Percentiles rank a stretch among this genome's conserved stretches.
Evolutionary conservation across 2,113 vertebrate species (phyloP).

Genomic region (Ctenomys sociabilis): DNA sequence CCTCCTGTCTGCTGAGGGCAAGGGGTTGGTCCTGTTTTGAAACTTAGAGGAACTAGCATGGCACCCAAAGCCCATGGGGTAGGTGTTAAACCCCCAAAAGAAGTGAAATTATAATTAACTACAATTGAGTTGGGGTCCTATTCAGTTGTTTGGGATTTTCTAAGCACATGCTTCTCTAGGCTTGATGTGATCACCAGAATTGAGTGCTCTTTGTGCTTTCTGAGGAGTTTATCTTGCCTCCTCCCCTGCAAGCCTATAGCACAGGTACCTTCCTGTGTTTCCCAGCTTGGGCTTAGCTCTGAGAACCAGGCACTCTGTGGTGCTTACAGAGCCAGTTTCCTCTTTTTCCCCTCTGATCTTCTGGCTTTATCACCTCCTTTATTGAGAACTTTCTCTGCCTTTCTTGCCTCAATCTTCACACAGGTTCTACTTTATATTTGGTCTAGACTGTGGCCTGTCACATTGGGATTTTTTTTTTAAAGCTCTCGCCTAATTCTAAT

Average conservation of each 20-base stretch:
- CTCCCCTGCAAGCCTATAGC: background rate
- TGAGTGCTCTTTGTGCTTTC: background rate
- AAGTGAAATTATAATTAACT: background rate
- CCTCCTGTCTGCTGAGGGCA: background rate
- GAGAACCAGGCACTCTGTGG: background rate
- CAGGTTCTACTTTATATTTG: background rate
- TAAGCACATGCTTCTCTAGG: background rate
- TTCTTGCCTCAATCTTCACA: background rate
- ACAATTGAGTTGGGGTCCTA: background rate
- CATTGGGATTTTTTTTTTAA: background rate
- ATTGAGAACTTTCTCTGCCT: background rate
- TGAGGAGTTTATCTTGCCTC: background rate
- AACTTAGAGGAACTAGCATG: background rate
- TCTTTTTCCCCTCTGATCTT: background rate
- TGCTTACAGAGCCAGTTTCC: background rate
- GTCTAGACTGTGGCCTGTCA: background rate
- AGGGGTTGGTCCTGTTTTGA: background rate
- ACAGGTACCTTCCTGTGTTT: background rate
- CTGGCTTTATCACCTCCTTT: background rate
- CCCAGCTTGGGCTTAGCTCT: background rate
- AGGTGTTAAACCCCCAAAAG: background rate
- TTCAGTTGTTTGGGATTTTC: background rate
- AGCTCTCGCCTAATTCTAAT: background rate
- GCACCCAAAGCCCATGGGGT: background rate
- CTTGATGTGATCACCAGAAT: background rate